Evolutionary conservation across 2,888 invertebrate species (phyloP).

Genomic region (Hecatera dysodea): DNA sequence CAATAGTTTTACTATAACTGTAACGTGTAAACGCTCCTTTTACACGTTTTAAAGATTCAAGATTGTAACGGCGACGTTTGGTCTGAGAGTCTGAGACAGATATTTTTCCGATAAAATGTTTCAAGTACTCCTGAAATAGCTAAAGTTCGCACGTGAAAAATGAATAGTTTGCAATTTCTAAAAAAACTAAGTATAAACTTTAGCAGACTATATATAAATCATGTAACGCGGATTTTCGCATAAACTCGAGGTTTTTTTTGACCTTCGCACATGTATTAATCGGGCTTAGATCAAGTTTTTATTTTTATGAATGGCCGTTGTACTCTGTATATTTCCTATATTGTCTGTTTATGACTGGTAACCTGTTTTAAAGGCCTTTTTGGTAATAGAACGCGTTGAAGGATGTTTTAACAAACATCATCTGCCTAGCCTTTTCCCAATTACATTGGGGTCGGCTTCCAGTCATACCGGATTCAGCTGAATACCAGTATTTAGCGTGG

Average conservation of each 20-base stretch:
- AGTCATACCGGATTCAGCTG: no score
- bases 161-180: constrained; percentile 9
- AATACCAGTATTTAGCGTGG: no score
- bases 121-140: neutral
- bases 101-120: constrained; percentile 16
- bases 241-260: constrained; percentile 39
- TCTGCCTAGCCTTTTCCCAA: no score
- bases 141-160: constrained; percentile 11
- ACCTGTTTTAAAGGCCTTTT: constrained; percentile 58
- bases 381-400: constrained; percentile 58
- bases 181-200: constrained; percentile 4
- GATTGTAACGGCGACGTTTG: constrained; percentile 26
- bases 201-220: constrained; percentile 5
- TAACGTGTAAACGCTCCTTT: no score
- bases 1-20: constrained; percentile 64
- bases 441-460: no score
- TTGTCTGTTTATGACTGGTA: constrained; percentile 53
- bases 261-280: constrained; percentile 44
- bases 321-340: constrained; percentile 47
- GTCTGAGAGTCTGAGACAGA: constrained; percentile 21
- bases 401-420: no score
- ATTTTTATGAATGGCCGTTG: constrained; percentile 59
- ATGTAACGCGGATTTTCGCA: constrained; percentile 35
- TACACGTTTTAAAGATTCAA: constrained; percentile 59
- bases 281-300: constrained; percentile 48